Base-by-base conservation (phyloP, 2,797 vertebrate genomes). In the Tadarida brasiliensis region DNA sequence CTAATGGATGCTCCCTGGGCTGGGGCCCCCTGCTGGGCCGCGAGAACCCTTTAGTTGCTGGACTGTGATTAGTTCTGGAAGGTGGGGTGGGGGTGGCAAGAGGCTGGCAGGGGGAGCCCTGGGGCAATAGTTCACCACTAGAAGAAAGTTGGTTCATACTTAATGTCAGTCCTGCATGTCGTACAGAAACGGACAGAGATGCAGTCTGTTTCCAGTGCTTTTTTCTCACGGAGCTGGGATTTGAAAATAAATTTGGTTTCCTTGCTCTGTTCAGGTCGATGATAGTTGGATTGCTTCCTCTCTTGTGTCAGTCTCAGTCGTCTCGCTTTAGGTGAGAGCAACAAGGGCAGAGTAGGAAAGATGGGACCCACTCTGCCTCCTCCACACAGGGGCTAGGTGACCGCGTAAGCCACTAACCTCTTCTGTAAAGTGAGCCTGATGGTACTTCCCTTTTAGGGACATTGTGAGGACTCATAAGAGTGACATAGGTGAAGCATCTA, bases 381-480 rank as follows among this genome's bases (percentile, higher is more conserved):
- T 44, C 39, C 3, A 10, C 24, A 26, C 22, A 7, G 16, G 15
- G 35, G 17, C 54, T 65, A 26, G 57, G 20, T 56, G 61, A 33
- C 7, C 5, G 1, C 5, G 19, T 7, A n/a, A 57, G 12, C 44
- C 24, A 24, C 39, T 39, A 15, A 1, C 17, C 7, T 88, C 7
- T 47, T 84, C 30, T 47, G 14, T 12, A 1, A n/a, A 44, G 19
- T 24, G 74, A 44, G 24, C 51, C 57, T 44, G 28, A 35, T 8
- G 26, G 19, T 0, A 2, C n/a, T 74, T 86, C 20, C 39, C 15
- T 33, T 24, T 35, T 2, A 8, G 44, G 73, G 68, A 33, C n/a
- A 3, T 3, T 5, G 1, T 24, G 54, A 65, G 63, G 44, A 28
- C 39, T 35, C 26, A 1, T 0, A 14, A 11, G 7, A n/a, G 0